Conservation (phyloP, 2,888 invertebrate genomes). For the Drosophila formosana region DNA sequence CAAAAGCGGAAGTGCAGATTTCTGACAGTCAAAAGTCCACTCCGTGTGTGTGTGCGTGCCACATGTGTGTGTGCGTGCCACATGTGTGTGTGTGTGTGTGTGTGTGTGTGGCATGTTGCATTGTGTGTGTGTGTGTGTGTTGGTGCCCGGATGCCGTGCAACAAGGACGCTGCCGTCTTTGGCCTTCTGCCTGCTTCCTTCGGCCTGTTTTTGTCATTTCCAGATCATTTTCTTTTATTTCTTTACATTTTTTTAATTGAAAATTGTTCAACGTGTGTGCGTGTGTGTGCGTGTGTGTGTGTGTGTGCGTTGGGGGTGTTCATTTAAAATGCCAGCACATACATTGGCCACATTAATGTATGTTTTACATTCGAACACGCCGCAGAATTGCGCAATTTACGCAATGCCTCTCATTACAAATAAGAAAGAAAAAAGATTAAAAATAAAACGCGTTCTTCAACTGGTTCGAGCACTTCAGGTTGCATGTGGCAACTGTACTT, state of each 20-base stretch:
- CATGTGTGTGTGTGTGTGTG: constrained; percentile 12
- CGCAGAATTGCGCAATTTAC: constrained; percentile 24
- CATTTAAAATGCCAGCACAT: constrained; percentile 27
- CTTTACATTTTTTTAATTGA: constrained; percentile 60
- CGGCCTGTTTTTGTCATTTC: constrained; percentile 60
- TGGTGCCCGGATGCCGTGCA: constrained; percentile 37
- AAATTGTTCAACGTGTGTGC: constrained; percentile 42
- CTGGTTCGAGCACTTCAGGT: neutral
- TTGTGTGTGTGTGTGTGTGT: constrained; percentile 20
- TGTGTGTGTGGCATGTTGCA: constrained; percentile 10
- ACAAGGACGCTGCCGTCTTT: constrained; percentile 51
- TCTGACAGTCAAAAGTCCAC: constrained; percentile 51
- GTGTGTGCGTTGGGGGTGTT: constrained; percentile 5
- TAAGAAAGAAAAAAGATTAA: neutral
- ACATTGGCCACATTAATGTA: constrained; percentile 67
- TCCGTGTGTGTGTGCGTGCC: constrained; percentile 14
- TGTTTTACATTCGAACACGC: constrained; percentile 64
- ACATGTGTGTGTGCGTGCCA: constrained; percentile 8
- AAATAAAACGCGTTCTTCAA: neutral
- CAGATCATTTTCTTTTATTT: constrained; percentile 51
- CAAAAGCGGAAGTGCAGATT: constrained; percentile 73
- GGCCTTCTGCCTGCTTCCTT: constrained; percentile 24
- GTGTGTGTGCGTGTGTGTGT: neutral
- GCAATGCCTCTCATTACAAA: neutral
- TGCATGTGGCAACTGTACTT: constrained; percentile 23